These are phyloP conservation scores for Dendroctonus ponderosae DNA, from an alignment of 1,140 invertebrate genomes.

Conservation along the genomic window DNA sequence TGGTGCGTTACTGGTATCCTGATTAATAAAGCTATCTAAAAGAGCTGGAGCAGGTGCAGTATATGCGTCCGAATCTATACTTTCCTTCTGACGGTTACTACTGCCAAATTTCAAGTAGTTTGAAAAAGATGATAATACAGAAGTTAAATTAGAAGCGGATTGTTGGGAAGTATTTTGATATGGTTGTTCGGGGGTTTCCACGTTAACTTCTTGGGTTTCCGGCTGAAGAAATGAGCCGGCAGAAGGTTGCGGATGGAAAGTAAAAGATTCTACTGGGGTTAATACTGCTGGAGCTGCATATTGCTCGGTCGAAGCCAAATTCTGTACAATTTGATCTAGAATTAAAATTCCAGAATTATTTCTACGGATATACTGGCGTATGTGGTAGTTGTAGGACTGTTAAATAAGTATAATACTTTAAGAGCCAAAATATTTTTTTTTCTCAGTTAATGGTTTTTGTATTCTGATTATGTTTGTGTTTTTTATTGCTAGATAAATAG, in stretches of 20 bases:
- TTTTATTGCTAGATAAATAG: no score
- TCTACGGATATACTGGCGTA: no score
- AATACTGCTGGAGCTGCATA: constrained; percentile 9
- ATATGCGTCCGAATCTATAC: constrained; percentile 1
- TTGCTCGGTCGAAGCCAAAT: not conserved
- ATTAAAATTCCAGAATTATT: no score
- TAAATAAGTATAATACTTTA: no score
- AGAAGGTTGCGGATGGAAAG: not conserved
- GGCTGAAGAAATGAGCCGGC: constrained; percentile 17
- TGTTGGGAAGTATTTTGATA: not conserved
- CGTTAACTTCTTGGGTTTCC: constrained; percentile 1
- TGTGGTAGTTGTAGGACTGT: no score
- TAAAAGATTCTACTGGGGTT: constrained; percentile 16
- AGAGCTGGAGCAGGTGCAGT: constrained; percentile 27
- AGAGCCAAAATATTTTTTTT: no score
- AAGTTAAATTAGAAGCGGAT: constrained; percentile 32
- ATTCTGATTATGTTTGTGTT: no score
- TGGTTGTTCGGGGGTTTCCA: constrained; percentile 1
- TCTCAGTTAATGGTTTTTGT: no score
- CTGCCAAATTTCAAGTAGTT: constrained; percentile 30
- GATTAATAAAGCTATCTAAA: constrained; percentile 26
- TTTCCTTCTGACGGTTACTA: constrained; percentile 5
- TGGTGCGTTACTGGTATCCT: constrained; percentile 20
- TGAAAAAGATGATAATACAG: constrained; percentile 39
- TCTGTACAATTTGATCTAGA: constrained; percentile 20